Base-by-base conservation (phyloP, 2,888 invertebrate species). In the Nipponacmea schrenckii region DNA sequence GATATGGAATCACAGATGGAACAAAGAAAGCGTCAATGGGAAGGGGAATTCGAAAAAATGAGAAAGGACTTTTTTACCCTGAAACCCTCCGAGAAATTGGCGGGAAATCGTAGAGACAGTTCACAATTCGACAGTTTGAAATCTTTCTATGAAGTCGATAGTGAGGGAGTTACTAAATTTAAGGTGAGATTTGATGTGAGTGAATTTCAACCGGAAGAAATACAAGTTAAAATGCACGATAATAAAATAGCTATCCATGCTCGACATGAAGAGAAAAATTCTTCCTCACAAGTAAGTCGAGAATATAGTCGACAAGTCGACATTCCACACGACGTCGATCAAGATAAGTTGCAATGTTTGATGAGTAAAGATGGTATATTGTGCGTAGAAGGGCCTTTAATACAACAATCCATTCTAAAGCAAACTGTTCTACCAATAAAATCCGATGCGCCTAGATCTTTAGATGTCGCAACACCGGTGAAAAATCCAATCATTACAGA, bases 1-100 rank as follows among this genome's bases (percentile, higher is more conserved):
- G 82, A 83, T 68, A 82, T 86, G 82, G 86, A 87, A 69, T 74
- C 74, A n/a, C 80, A 82, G 63, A 82, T 86, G 84, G 84, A 84
- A 64, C 78, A 82, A 71, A 72, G 85, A 24, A 78, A 84, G 56
- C 82, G 77, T 67, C 81, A 86, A 70, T 87, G 86, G 86, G 86
- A 85, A 70, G 79, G 81, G 7, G 86, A 87, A 71, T 84, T 86
- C 71, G 84, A 86, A 48, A 79, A 80, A 68, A 85, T 88, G 84
- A 79, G 87, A 15, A 83, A 83, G 24, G 87, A 88, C 74, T 88
- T 88, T 79, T 88, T 88, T 78, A 85, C 84, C 15, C 79, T 88
- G 44, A 87, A 86, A 72, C 88, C 88, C 0, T 77, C 82, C 7
- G 86, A 86, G 50, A 81, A 83, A 67, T 45, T 68, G 39, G 56